Evolutionary conservation across 2,113 vertebrate species (phyloP).

Genomic region (Delphinapterus leucas): DNA sequence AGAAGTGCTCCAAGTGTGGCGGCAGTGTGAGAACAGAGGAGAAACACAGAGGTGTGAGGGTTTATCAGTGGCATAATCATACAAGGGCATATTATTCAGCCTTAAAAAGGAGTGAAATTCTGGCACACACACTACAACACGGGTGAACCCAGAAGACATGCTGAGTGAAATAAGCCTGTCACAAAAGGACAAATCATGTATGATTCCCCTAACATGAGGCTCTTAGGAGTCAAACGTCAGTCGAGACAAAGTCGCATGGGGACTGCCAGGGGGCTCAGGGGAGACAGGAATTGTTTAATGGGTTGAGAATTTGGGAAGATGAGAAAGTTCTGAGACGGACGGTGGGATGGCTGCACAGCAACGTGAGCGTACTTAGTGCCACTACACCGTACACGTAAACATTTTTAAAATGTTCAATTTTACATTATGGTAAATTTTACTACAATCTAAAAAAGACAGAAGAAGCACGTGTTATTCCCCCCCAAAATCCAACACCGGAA

Average conservation of each 20-base stretch:
- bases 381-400: neutral
- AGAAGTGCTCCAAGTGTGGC: neutral
- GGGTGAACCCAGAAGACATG: neutral
- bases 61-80: neutral
- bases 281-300: neutral
- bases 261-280: neutral
- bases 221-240: neutral
- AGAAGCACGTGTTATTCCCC: neutral
- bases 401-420: neutral
- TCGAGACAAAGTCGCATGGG: neutral
- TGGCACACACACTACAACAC: neutral
- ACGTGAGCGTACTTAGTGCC: fast-evolving
- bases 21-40: neutral
- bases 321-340: neutral
- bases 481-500: neutral
- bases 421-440: neutral
- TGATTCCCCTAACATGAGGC: neutral
- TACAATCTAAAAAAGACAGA: neutral
- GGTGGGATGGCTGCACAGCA: neutral
- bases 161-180: neutral
- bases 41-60: neutral
- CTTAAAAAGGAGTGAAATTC: neutral
- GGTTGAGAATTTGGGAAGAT: neutral
- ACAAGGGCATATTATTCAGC: neutral
- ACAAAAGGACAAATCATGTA: neutral